Evolutionary conservation across 2,113 vertebrate genomes (phyloP).

Genomic region (Odontophorus gujanensis): DNA sequence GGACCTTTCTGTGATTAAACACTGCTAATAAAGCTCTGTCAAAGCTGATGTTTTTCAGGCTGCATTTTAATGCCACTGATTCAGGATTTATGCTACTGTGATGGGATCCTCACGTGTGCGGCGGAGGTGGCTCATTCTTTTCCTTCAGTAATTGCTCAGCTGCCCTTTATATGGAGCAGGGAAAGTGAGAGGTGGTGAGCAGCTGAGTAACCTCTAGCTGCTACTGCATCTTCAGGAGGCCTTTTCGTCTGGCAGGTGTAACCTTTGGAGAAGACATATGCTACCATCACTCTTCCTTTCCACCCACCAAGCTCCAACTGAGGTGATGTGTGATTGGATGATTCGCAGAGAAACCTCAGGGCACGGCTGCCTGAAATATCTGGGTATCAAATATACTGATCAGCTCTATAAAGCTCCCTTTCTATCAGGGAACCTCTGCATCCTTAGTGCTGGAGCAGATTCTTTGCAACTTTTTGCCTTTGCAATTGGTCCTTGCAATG

Average conservation of each 20-base stretch:
- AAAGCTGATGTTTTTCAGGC: constrained; percentile 22
- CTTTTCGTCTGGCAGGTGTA: constrained; percentile 63
- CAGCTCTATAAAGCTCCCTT: neutral
- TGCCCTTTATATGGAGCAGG: constrained; percentile 57
- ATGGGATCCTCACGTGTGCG: neutral
- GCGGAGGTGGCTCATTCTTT: neutral
- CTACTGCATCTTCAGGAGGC: constrained; percentile 68
- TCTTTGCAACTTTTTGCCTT: neutral
- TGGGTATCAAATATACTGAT: neutral
- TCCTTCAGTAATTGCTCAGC: constrained; percentile 45
- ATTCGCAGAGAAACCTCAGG: constrained; percentile 1
- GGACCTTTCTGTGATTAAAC: neutral
- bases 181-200: constrained; percentile 49
- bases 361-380: constrained; percentile 14
- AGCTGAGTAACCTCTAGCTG: constrained; percentile 63
- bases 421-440: neutral
- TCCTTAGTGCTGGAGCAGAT: neutral
- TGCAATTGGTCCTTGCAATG: neutral
- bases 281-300: constrained; percentile 52
- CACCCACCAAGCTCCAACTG: neutral
- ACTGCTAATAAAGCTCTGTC: constrained; percentile 13
- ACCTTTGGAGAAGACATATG: constrained; percentile 65
- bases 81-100: constrained; percentile 36
- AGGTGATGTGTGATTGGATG: constrained; percentile 5
- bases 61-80: constrained; percentile 30